Evolutionary conservation across 64 coral and sea anemone species (phyloP).

Genomic region (Pocillopora verrucosa): DNA sequence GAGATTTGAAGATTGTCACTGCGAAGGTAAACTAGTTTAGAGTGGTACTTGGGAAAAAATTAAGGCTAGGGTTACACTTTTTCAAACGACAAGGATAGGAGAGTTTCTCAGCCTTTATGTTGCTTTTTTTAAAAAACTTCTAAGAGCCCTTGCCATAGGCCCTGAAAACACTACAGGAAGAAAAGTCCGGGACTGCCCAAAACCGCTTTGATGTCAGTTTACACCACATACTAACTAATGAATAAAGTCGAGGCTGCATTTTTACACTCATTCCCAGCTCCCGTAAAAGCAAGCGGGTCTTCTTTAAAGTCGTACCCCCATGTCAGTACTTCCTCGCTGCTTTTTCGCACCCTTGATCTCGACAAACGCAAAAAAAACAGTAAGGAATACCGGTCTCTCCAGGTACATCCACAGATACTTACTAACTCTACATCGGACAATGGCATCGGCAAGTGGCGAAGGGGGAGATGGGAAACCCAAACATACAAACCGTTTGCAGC

Average conservation of each 20-base stretch:
- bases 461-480: slow-evolving; percentile 59
- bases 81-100: no score
- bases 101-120: no score
- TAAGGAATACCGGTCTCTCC: background rate
- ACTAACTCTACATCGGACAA: background rate
- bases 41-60: no score
- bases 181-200: background rate
- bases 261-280: background rate
- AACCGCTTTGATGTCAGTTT: background rate
- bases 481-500: slow-evolving; percentile 78
- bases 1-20: no score
- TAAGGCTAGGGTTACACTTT: no score
- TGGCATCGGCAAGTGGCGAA: slow-evolving; percentile 41
- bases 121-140: no score
- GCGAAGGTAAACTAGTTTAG: no score
- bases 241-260: background rate
- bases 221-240: background rate
- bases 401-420: background rate
- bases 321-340: background rate
- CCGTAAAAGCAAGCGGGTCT: background rate
- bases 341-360: background rate
- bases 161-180: background rate
- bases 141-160: no score
- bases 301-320: background rate
- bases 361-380: background rate